Evolutionary conservation across 2,888 invertebrate species (phyloP).

Genomic region (Euplagia quadripunctaria): DNA sequence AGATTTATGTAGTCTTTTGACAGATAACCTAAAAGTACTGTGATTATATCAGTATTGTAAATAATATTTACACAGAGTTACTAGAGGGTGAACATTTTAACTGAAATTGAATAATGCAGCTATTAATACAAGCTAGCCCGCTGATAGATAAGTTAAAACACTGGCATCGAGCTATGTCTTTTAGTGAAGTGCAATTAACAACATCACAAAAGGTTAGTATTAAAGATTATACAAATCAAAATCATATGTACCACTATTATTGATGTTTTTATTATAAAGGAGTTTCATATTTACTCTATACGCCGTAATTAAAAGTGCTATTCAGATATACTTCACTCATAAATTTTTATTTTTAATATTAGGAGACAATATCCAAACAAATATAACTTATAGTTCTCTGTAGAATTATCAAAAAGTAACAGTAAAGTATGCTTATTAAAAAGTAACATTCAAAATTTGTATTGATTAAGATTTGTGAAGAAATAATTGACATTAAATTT

Average conservation of each 20-base stretch:
- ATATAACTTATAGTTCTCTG: not conserved
- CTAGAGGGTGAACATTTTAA: slow-evolving; percentile 16
- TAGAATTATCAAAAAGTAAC: not conserved
- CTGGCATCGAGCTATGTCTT: slow-evolving; percentile 81
- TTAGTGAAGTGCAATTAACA: slow-evolving; percentile 86
- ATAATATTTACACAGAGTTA: slow-evolving; percentile 44
- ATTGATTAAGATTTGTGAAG: not conserved
- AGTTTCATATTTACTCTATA: not conserved
- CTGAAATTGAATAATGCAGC: slow-evolving; percentile 71
- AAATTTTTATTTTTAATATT: not conserved
- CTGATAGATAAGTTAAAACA: slow-evolving; percentile 85
- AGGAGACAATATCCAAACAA: not conserved
- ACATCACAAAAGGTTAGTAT: slow-evolving; percentile 90
- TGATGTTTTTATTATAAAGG: not conserved
- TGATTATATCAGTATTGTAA: slow-evolving; percentile 58
- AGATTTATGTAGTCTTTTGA: slow-evolving; percentile 42
- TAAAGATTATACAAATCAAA: not conserved
- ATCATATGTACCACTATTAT: not conserved
- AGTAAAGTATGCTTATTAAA: not conserved
- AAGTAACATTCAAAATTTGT: not conserved
- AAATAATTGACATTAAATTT: not conserved
- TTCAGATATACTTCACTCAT: not conserved
- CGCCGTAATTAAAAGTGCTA: not conserved
- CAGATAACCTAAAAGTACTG: slow-evolving; percentile 57
- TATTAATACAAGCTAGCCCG: slow-evolving; percentile 86